Evolutionary conservation across 1,140 invertebrate species (phyloP).

Genomic region (Zaprionus inermis): DNA sequence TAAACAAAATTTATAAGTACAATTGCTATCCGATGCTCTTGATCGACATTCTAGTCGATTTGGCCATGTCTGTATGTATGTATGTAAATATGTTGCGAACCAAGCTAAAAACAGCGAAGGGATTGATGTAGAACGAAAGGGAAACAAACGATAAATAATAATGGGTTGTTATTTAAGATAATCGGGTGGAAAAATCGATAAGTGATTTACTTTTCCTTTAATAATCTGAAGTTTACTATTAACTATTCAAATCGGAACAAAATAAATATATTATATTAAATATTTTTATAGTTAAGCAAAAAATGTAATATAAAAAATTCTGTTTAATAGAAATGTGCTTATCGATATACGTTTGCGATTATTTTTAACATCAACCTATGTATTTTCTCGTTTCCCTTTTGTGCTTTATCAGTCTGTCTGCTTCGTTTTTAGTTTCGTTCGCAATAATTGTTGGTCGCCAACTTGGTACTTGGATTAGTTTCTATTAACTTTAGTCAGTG

Average conservation of each 20-base stretch:
- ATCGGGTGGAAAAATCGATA: not conserved
- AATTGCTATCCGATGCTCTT: not conserved
- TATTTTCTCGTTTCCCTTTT: conserved; percentile 38
- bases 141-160: not conserved
- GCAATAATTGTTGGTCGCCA: conserved; percentile 44
- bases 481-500: conserved; percentile 23
- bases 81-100: not conserved
- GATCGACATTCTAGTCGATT: not conserved
- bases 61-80: not conserved
- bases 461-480: conserved; percentile 31
- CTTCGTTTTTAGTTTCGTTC: conserved; percentile 38
- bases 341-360: conserved; percentile 36
- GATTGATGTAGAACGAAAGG: not conserved
- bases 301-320: not conserved
- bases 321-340: not conserved
- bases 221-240: not conserved
- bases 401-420: conserved; percentile 44
- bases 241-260: not conserved
- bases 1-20: not conserved
- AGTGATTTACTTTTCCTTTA: not conserved
- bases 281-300: not conserved
- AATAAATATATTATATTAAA: not conserved
- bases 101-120: not conserved
- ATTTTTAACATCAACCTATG: conserved; percentile 25
- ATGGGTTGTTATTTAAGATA: not conserved